Percentiles rank a stretch among this genome's conserved stretches.
These are phyloP conservation scores for Geodia barretti DNA, from an alignment of 37 sponge, comb jelly and placozoan species.

Conservation along the genomic window DNA sequence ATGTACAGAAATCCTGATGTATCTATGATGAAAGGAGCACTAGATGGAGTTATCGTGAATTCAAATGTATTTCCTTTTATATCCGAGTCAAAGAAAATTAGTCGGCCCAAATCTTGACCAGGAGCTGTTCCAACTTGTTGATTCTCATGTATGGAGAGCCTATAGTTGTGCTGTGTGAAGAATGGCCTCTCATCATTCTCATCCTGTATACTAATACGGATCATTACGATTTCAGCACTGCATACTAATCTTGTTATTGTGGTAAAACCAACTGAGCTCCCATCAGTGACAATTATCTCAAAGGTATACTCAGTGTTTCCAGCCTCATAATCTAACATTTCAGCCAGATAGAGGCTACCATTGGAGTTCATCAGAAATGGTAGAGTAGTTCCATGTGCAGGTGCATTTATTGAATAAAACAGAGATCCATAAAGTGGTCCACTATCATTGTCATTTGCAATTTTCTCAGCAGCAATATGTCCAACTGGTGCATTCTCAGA, in stretches of 20 bases:
- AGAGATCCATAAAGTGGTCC: slow-evolving; percentile 25
- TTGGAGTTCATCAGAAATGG: slow-evolving; percentile 28
- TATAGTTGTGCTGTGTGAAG: background rate
- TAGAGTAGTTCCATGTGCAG: background rate
- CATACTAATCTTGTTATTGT: slow-evolving; percentile 15
- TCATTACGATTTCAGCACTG: background rate
- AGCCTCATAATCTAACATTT: slow-evolving; percentile 42
- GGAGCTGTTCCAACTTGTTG: background rate
- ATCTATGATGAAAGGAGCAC: slow-evolving; percentile 22
- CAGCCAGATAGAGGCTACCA: slow-evolving; percentile 33
- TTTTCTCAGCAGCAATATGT: slow-evolving; percentile 5
- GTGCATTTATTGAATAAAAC: background rate
- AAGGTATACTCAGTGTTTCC: slow-evolving; percentile 29
- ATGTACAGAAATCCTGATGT: slow-evolving; percentile 21
- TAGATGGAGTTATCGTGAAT: slow-evolving; percentile 8
- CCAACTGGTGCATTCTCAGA: slow-evolving; percentile 29
- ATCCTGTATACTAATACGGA: slow-evolving; percentile 37
- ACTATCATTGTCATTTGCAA: slow-evolving; percentile 45
- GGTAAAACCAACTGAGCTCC: slow-evolving; percentile 5
- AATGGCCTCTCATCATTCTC: slow-evolving; percentile 52
- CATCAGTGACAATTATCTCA: slow-evolving; percentile 40
- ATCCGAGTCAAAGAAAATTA: slow-evolving; percentile 47
- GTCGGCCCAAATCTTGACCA: slow-evolving; percentile 8
- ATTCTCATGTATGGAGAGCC: slow-evolving; percentile 44
- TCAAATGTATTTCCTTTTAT: slow-evolving; percentile 21